Conservation (phyloP, 2,888 invertebrate genomes). For the Drosophila anomalata region DNA sequence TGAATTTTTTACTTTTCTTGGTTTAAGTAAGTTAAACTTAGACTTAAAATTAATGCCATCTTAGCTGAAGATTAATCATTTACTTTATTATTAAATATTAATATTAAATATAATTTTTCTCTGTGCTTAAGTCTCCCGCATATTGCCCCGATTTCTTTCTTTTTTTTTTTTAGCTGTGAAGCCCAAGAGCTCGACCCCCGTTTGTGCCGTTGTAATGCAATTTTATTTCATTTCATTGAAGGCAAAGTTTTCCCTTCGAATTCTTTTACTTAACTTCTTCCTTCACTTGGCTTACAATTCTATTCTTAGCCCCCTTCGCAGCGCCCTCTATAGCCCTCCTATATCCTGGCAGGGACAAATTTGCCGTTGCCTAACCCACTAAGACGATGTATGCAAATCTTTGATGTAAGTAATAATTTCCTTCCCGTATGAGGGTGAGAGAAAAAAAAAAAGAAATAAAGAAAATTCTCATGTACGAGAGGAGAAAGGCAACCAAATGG, state of each 20-base stretch:
- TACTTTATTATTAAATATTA: not conserved
- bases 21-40: no score
- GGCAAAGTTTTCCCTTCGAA: conserved; percentile 72
- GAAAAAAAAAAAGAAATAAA: conserved; percentile 8
- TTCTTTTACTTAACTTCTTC: conserved; percentile 74
- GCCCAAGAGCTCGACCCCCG: conserved; percentile 49
- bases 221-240: conserved; percentile 78
- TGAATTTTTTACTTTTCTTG: not conserved
- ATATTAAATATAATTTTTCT: not conserved
- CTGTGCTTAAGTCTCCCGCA: not conserved
- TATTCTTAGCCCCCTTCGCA: conserved; percentile 11
- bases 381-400: conserved; percentile 75
- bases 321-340: conserved; percentile 40
- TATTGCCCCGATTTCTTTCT: not conserved
- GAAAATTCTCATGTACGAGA: not conserved
- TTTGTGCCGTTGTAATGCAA: conserved; percentile 75
- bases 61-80: not conserved
- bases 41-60: no score
- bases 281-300: conserved; percentile 35
- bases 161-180: conserved; percentile 18
- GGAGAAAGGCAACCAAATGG: conserved; percentile 30
- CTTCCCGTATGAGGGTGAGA: conserved; percentile 62
- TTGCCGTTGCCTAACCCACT: conserved; percentile 52
- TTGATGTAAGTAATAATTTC: conserved; percentile 79
- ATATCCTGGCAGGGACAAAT: conserved; percentile 65